Percentiles rank a stretch among this genome's conserved stretches.
Conservation (phyloP, 2,797 vertebrate species). For the Thalassophryne amazonica region DNA sequence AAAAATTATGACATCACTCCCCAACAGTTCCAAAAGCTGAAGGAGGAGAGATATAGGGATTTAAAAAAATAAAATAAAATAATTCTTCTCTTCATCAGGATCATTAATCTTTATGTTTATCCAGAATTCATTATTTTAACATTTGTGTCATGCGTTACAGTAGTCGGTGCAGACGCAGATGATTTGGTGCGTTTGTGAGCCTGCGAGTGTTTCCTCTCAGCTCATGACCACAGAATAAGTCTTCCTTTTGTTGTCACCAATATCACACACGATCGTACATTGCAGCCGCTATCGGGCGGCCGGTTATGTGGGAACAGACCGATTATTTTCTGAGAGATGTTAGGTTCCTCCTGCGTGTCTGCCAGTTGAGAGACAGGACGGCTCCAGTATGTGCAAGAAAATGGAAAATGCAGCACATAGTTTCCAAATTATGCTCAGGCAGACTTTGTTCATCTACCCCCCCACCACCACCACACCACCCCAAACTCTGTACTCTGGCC, state of each 20-base stretch:
- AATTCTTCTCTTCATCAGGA: neutral
- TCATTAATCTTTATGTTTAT: neutral
- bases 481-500: conserved; percentile 46
- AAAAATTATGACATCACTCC: conserved; percentile 61
- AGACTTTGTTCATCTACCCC: conserved; percentile 35
- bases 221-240: conserved; percentile 15
- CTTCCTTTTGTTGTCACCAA: conserved; percentile 6
- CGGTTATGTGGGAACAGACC: conserved; percentile 61
- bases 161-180: conserved; percentile 12
- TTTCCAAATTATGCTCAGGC: conserved; percentile 71
- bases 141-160: too few species aligned
- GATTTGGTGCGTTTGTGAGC: conserved; percentile 7
- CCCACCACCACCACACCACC: too few species aligned
- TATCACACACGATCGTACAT: neutral
- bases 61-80: conserved; percentile 6
- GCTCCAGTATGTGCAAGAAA: conserved; percentile 63
- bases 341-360: conserved; percentile 62
- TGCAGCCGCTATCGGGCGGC: conserved; percentile 2
- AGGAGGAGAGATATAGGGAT: conserved; percentile 17
- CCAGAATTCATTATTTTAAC: neutral
- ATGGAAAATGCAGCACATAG: conserved; percentile 76
- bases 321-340: conserved; percentile 58
- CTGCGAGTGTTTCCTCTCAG: conserved; percentile 5
- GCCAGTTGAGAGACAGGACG: conserved; percentile 62
- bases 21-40: neutral